Evolutionary conservation across 2,888 invertebrate genomes (phyloP), one percentile per base, ranked within the genome.

Genomic region (Acronicta alni): DNA sequence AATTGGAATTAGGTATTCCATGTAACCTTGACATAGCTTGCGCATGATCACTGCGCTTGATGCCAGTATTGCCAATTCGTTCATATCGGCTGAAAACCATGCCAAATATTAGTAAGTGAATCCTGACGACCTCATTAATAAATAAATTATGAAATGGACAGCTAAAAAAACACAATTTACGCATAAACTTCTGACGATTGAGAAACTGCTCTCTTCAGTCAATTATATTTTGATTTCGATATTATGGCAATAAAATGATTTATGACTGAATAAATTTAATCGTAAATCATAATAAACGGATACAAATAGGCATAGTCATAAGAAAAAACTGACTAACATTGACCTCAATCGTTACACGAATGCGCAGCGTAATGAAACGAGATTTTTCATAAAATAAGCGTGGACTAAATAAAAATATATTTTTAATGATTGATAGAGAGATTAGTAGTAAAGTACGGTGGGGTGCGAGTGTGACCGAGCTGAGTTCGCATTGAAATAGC

Each of bases 401-500:
- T 42, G 48, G 15, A 47, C 23, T 44, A 54, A 52, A 60, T 68
- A 59, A 66, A 66, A 72, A 54, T 55, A 58, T 65, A 55, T 35
- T 16, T 30, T 47, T 57, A 63, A 54, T 71, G 64, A 71, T 60
- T 77, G 60, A 71, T 70, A 62, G 46, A 65, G 55, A 64, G 47
- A 70, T 70, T 63, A 55, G 49, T 26, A 44, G 60, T 52, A 53
- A 56, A 55, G 44, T 43, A 49, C 54, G 59, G 60, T 59, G 48
- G 55, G 37, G 58, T 66, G 67, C 45, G 67, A 72, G 57, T 75
- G 72, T 61, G 79, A 73, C 71, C 72, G 72, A 71, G 70, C 49
- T 57, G 67, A 72, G 73, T 74, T 79, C 68, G 80, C 81, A 77
- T 89, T 82, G 87, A 91, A 92, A 91, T 92, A 92, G 86, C 86